phyloP scores from a whole-genome alignment of 2,888 invertebrate species.

The Trissonchulus latispiculum region DNA sequence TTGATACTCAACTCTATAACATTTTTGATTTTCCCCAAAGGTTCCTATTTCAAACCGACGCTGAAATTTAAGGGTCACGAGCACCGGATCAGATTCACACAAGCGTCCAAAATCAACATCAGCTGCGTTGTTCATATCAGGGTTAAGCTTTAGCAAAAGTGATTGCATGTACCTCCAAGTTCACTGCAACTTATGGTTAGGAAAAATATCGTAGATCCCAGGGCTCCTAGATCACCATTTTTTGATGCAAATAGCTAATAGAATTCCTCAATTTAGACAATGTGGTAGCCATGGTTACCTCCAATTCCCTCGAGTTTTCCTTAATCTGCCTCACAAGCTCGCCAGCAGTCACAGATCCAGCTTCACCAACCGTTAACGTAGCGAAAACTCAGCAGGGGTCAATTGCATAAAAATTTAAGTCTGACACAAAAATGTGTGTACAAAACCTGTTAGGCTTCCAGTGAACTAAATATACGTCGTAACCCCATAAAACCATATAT shows the following conservation, averaged over 20 bases:
- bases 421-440: too few species aligned
- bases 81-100: not conserved
- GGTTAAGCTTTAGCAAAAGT: not conserved
- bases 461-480: too few species aligned
- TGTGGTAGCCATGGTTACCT: not conserved
- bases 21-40: not conserved
- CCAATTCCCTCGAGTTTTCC: not conserved
- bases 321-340: too few species aligned
- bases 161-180: not conserved
- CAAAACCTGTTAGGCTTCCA: too few species aligned
- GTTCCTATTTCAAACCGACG: not conserved
- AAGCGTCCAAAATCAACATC: not conserved
- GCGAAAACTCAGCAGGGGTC: not conserved
- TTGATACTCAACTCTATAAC: not conserved
- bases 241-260: too few species aligned
- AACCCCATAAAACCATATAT: too few species aligned
- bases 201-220: not conserved
- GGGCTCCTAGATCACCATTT: too few species aligned
- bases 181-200: not conserved
- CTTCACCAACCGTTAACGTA: not conserved
- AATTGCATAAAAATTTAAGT: too few species aligned
- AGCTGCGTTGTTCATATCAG: not conserved
- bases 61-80: not conserved
- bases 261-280: not conserved
- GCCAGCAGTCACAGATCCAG: not conserved